These are phyloP conservation scores for Andrena cerasifolii DNA, from an alignment of 1,140 invertebrate genomes.

Conservation along the genomic window DNA sequence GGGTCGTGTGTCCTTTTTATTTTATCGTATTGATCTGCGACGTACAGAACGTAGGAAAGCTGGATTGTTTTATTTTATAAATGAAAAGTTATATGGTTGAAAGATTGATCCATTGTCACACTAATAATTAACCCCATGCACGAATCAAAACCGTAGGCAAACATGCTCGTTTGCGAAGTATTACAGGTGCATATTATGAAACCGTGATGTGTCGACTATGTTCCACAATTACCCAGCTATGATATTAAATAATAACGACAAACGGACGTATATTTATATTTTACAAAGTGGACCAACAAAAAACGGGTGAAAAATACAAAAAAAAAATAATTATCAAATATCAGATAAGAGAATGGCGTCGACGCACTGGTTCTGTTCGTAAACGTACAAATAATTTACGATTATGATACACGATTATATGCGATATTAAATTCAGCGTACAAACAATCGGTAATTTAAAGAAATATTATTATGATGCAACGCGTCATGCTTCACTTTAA, in stretches of 20 bases:
- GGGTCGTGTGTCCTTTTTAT: conserved; percentile 67
- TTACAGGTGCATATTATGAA: conserved; percentile 27
- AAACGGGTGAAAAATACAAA: conserved; percentile 14
- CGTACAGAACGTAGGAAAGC: conserved; percentile 63
- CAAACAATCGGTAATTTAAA: not conserved
- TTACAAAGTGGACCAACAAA: conserved; percentile 40
- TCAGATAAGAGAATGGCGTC: not conserved
- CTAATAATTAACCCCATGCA: conserved; percentile 33
- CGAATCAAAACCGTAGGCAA: conserved; percentile 13
- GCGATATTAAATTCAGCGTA: conserved; percentile 14
- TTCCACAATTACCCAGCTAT: conserved; percentile 20
- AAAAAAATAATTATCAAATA: conserved; percentile 1
- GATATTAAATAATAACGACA: conserved; percentile 28
- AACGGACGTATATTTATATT: conserved; percentile 28
- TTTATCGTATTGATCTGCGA: conserved; percentile 66
- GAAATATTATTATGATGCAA: not conserved
- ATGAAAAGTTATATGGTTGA: conserved; percentile 69
- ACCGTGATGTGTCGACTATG: conserved; percentile 3
- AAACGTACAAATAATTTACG: not conserved
- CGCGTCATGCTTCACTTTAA: conserved; percentile 27
- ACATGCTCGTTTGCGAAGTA: conserved; percentile 1
- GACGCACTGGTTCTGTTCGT: conserved; percentile 5
- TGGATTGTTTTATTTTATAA: conserved; percentile 74
- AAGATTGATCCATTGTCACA: conserved; percentile 72
- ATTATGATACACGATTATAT: not conserved